phyloP scores from a whole-genome alignment of 2,797 vertebrate genomes.

The Gallinago stenura region DNA sequence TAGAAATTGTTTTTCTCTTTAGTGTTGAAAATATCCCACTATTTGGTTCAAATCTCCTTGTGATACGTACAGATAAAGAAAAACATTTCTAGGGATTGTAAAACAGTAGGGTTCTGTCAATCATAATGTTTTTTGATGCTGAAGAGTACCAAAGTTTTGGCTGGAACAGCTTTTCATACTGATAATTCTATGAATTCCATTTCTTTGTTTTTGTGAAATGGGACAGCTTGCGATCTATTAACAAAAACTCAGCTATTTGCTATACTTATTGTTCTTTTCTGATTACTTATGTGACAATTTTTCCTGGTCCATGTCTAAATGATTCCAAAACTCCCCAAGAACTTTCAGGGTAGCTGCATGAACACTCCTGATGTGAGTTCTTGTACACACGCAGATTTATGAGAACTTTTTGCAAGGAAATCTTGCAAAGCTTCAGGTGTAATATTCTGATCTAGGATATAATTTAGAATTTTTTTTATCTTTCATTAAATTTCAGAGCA shows the following conservation, averaged over 20 bases:
- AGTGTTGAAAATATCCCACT: slow-evolving; percentile 74
- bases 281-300: neutral
- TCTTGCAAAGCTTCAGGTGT: neutral
- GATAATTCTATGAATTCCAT: slow-evolving; percentile 57
- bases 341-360: neutral
- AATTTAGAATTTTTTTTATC: neutral
- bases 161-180: neutral
- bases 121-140: slow-evolving; percentile 52
- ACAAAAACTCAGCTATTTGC: neutral
- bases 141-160: slow-evolving; percentile 35
- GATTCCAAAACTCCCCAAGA: neutral
- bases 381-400: neutral
- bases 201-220: slow-evolving; percentile 37
- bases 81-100: slow-evolving; percentile 57
- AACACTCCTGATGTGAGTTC: neutral
- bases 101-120: slow-evolving; percentile 71
- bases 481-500: neutral
- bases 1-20: slow-evolving; percentile 73
- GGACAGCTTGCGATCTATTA: neutral
- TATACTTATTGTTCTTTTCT: neutral
- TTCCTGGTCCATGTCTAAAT: neutral
- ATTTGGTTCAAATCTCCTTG: slow-evolving; percentile 75
- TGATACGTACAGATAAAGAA: slow-evolving; percentile 76
- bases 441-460: neutral
- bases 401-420: neutral